Evolutionary conservation across 2,888 invertebrate genomes (phyloP).

Genomic region (Nephrocerus scutellatus): DNA sequence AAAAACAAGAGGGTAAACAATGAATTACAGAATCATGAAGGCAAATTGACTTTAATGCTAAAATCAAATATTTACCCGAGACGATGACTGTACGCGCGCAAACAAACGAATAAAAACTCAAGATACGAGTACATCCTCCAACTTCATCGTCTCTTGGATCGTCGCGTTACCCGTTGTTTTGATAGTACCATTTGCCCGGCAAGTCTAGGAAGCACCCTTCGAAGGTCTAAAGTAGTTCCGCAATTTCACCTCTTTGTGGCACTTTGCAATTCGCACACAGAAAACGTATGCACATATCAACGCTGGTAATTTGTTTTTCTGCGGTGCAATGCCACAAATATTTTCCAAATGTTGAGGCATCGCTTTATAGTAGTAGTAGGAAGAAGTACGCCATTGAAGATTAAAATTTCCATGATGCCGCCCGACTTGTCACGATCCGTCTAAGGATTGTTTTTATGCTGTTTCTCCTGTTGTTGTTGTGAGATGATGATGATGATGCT

Average conservation of each 20-base stretch:
- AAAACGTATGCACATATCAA: conserved; percentile 15
- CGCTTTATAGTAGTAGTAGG: no score
- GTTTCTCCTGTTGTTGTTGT: no score
- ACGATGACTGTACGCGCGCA: conserved; percentile 17
- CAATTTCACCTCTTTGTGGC: no score
- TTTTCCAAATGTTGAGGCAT: conserved; percentile 20
- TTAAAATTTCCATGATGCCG: conserved; percentile 22
- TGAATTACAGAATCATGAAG: conserved; percentile 49
- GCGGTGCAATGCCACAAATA: conserved; percentile 19
- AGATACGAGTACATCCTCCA: conserved; percentile 17
- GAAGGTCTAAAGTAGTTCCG: no score
- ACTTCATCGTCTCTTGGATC: no score
- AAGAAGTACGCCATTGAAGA: no score
- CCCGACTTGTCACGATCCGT: no score
- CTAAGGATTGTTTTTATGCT: no score
- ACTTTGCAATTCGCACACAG: conserved; percentile 2
- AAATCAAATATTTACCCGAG: conserved; percentile 48
- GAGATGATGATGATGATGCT: no score
- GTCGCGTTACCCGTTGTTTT: no score
- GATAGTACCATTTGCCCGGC: no score
- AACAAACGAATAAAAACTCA: conserved; percentile 12
- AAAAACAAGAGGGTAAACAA: conserved; percentile 35
- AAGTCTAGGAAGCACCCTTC: no score
- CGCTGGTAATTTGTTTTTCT: conserved; percentile 1
- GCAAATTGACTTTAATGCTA: conserved; percentile 48